These are phyloP conservation scores for Selene dorsalis DNA, from an alignment of 2,797 vertebrate species.

Conservation along the genomic window DNA sequence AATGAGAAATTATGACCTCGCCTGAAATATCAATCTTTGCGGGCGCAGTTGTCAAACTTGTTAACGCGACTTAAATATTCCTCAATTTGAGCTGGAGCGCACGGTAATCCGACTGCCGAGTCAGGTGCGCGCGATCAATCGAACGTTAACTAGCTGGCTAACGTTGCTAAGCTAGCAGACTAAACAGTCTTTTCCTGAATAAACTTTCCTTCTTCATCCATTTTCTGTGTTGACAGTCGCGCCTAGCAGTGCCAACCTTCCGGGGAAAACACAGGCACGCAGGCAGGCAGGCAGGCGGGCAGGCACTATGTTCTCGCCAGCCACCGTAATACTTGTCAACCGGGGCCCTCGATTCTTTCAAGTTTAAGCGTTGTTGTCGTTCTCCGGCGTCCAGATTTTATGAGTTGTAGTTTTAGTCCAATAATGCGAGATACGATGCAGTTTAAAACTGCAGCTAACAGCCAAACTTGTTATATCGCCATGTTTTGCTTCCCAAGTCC, in stretches of 20 bases:
- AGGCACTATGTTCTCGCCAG: conserved; percentile 45
- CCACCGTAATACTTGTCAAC: conserved; percentile 56
- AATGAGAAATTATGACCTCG: not conserved
- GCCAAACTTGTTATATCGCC: conserved; percentile 80
- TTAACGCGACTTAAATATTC: conserved; percentile 59
- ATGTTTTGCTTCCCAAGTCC: conserved; percentile 78
- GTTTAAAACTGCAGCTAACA: conserved; percentile 48
- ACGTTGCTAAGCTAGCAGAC: conserved; percentile 62
- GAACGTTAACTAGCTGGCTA: conserved; percentile 34
- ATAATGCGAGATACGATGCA: conserved; percentile 26
- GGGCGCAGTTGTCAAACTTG: conserved; percentile 68
- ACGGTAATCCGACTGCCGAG: conserved; percentile 22
- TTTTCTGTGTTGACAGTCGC: conserved; percentile 80
- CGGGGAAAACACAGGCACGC: conserved; percentile 60
- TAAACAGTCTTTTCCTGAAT: conserved; percentile 49
- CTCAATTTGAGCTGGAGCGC: conserved; percentile 21
- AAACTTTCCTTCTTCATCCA: conserved; percentile 78
- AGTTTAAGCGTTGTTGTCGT: conserved; percentile 48
- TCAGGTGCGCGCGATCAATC: conserved; percentile 68
- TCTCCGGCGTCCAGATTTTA: conserved; percentile 31
- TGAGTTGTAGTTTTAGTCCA: conserved; percentile 45
- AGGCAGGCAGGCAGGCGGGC: conserved; percentile 40
- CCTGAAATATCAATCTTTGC: not conserved
- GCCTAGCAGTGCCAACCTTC: conserved; percentile 79
- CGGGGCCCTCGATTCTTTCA: conserved; percentile 46